phyloP scores from a whole-genome alignment of 2,113 vertebrate genomes.

The Nasalis larvatus region DNA sequence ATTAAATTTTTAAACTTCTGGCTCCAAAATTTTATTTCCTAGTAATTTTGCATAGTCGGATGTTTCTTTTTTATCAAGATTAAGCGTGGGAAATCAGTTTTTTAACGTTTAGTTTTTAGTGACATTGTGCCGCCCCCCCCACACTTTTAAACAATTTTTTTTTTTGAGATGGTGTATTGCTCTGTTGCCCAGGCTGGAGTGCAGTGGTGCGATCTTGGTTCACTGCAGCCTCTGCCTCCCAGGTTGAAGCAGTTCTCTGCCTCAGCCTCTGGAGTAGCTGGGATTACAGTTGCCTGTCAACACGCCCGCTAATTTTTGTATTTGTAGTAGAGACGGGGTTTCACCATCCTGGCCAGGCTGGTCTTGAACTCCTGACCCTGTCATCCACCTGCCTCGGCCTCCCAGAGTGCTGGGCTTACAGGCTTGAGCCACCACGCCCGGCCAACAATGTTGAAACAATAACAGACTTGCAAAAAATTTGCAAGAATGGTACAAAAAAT shows the following conservation, averaged over 20 bases:
- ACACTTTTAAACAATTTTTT: neutral
- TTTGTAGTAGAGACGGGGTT: neutral
- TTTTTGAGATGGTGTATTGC: neutral
- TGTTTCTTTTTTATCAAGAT: neutral
- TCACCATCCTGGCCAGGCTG: neutral
- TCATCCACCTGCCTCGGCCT: neutral
- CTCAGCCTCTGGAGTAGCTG: neutral
- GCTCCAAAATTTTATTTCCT: conserved; percentile 14
- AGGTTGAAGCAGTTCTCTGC: neutral
- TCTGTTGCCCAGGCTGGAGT: neutral
- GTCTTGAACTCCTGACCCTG: neutral
- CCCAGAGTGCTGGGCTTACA: neutral
- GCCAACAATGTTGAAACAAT: neutral
- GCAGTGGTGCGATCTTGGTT: neutral
- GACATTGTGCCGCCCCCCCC: too few relatives aligned
- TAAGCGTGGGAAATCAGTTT: conserved; percentile 14
- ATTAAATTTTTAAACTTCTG: neutral
- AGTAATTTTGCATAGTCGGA: conserved; percentile 41
- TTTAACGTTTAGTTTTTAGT: conserved; percentile 11
- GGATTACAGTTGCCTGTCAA: neutral
- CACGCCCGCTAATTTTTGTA: neutral
- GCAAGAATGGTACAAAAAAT: conserved; percentile 3
- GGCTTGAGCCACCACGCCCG: neutral
- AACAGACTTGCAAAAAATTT: conserved; percentile 56
- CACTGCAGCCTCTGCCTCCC: neutral